Base-by-base conservation (phyloP, 1,140 invertebrate species). In the Manduca sexta region DNA sequence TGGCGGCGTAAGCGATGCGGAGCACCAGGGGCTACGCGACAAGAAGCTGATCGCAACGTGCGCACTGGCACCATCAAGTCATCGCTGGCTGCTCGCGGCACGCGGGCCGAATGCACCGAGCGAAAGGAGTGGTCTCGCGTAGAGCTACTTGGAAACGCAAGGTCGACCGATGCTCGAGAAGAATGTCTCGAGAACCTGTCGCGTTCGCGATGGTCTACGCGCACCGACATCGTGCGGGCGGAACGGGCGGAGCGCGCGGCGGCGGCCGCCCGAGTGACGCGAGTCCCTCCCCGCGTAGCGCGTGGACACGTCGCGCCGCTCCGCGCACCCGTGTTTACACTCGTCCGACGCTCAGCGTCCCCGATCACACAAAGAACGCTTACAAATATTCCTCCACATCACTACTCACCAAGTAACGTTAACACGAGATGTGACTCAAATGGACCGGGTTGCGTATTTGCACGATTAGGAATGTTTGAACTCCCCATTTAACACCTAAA, bases 81-180 rank as follows among this genome's bases (percentile, higher is more conserved):
- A 73, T 84, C 81, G 73, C 78, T 82, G 38, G 77, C 61, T 30
- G 64, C 67, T 42, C 78, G 71, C 45, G 77, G 73, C 48, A 83
- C 81, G 44, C 81, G 79, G 31, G 70, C 77, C 52, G 81, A 82
- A 39, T 82, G 78, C 55, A 82, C 76, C 15, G 81, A 84, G 12
- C 78, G 70, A 41, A 84, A 79, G 3, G 78, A 82, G 51, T 84
- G 81, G 30, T 82, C 81, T 7, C 78, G 64, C 31, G 69, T 66
- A 6, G 81, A 81, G 15, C 74, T 66, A 46, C 78, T 76, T 18
- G 81, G 78, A 41, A 73, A 84, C 14, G 77, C 75, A 13, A 82
- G 62, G 49, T 84, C 81, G 14, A 83, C 81, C 11, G 78, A 82
- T 64, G 82, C 79, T 69, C 79, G 79, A 54, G 82, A 85, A 64